These are phyloP conservation scores for Eupithecia exiguata DNA, from an alignment of 2,888 invertebrate species.

Conservation along the genomic window DNA sequence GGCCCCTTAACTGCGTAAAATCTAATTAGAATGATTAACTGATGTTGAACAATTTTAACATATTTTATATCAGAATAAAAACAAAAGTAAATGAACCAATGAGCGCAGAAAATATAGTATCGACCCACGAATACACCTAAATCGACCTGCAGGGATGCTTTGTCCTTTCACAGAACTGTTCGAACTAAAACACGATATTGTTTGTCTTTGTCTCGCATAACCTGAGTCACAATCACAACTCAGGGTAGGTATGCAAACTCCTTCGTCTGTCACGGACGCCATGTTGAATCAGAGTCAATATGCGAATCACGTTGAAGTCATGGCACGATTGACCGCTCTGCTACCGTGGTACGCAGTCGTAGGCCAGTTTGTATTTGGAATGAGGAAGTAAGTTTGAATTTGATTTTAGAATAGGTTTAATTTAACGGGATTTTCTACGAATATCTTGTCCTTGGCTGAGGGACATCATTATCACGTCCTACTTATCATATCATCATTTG, in stretches of 20 bases:
- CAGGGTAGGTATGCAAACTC: slow-evolving; percentile 18
- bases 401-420: neutral
- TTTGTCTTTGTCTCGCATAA: neutral
- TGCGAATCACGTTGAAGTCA: slow-evolving; percentile 55
- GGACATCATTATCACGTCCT: neutral
- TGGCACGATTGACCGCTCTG: slow-evolving; percentile 62
- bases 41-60: too few species aligned
- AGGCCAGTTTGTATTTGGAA: slow-evolving; percentile 22
- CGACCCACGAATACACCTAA: neutral
- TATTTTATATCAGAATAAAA: too few species aligned
- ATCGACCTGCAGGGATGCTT: neutral
- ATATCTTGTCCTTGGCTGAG: neutral
- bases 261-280: slow-evolving; percentile 50
- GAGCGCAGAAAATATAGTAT: neutral
- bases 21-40: too few species aligned
- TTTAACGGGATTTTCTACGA: neutral
- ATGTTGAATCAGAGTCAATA: slow-evolving; percentile 73
- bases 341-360: slow-evolving; percentile 50
- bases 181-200: neutral
- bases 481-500: neutral
- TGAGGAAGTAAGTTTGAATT: slow-evolving; percentile 45
- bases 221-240: slow-evolving; percentile 4
- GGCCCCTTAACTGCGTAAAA: too few species aligned
- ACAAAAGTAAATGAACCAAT: neutral
- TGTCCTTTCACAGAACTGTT: neutral